These are phyloP conservation scores for Choristoneura fumiferana DNA, from an alignment of 1,140 invertebrate genomes.

Conservation along the genomic window DNA sequence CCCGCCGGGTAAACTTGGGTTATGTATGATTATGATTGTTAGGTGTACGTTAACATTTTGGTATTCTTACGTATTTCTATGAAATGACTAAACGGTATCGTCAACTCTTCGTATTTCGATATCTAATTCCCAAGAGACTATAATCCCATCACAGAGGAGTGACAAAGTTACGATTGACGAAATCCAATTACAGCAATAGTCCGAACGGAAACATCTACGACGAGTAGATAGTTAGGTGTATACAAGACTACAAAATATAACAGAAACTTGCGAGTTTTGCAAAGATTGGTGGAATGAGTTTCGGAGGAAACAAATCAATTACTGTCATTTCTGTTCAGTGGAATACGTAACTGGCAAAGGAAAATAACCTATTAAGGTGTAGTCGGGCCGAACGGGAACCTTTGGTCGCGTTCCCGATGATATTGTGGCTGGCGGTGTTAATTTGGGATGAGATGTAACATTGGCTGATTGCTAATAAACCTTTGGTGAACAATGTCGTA, in stretches of 20 bases:
- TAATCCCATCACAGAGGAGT: background rate
- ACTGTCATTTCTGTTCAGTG: slow-evolving; percentile 41
- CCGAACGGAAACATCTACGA: slow-evolving; percentile 14
- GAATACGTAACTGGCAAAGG: slow-evolving; percentile 30
- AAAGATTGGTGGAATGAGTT: background rate
- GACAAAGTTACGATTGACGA: slow-evolving; percentile 9
- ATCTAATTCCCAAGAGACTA: background rate
- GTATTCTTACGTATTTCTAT: too few relatives aligned
- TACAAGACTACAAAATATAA: slow-evolving; percentile 10
- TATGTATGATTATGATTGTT: slow-evolving; percentile 6
- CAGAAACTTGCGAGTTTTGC: slow-evolving; percentile 18
- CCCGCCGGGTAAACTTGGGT: background rate
- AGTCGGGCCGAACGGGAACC: slow-evolving; percentile 22
- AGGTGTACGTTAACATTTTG: too few relatives aligned
- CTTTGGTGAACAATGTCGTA: slow-evolving; percentile 39
- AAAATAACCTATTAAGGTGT: slow-evolving; percentile 45
- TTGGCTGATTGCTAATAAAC: slow-evolving; percentile 46
- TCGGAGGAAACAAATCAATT: slow-evolving; percentile 45
- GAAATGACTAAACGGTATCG: too few relatives aligned
- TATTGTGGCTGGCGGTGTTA: slow-evolving; percentile 44
- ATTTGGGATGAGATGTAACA: slow-evolving; percentile 47
- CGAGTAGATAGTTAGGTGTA: background rate
- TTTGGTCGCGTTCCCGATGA: slow-evolving; percentile 38
- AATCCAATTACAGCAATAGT: slow-evolving; percentile 16
- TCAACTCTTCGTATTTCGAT: background rate